These are phyloP conservation scores for Selenia dentaria DNA, from an alignment of 2,888 invertebrate species.

Conservation along the genomic window DNA sequence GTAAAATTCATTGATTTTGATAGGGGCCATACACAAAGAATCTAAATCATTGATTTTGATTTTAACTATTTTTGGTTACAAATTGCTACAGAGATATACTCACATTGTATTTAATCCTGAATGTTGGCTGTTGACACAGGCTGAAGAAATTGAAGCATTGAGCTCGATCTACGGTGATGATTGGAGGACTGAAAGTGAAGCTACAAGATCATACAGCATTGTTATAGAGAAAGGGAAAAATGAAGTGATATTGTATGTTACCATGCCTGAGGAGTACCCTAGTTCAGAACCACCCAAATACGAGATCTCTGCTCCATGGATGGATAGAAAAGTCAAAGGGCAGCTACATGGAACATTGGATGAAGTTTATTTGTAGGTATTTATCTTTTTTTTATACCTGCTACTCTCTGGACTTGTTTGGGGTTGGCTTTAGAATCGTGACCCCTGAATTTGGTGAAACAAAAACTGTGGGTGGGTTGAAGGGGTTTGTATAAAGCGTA, in stretches of 20 bases:
- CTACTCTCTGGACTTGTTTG: no score
- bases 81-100: no score
- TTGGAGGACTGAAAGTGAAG: slow-evolving; percentile 86
- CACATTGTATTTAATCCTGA: not conserved
- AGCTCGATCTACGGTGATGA: slow-evolving; percentile 89
- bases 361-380: slow-evolving; percentile 87
- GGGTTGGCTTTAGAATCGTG: no score
- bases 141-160: slow-evolving; percentile 89
- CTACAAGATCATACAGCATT: slow-evolving; percentile 85
- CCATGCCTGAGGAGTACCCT: slow-evolving; percentile 87
- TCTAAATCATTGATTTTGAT: no score
- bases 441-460: no score
- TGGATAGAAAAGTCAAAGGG: slow-evolving; percentile 84
- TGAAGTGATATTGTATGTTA: slow-evolving; percentile 85
- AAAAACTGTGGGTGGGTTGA: no score
- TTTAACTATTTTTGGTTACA: no score
- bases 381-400: slow-evolving; percentile 7
- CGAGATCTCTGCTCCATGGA: slow-evolving; percentile 89
- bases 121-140: no score
- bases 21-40: no score
- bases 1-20: no score
- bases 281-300: slow-evolving; percentile 86
- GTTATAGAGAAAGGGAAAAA: slow-evolving; percentile 74
- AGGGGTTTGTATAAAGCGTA: no score
- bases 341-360: slow-evolving; percentile 83